A percentile compares a stretch with the other conserved stretches of the same genome.
Evolutionary conservation across 2,113 vertebrate species (phyloP).

Genomic region (Amia ocellicauda): DNA sequence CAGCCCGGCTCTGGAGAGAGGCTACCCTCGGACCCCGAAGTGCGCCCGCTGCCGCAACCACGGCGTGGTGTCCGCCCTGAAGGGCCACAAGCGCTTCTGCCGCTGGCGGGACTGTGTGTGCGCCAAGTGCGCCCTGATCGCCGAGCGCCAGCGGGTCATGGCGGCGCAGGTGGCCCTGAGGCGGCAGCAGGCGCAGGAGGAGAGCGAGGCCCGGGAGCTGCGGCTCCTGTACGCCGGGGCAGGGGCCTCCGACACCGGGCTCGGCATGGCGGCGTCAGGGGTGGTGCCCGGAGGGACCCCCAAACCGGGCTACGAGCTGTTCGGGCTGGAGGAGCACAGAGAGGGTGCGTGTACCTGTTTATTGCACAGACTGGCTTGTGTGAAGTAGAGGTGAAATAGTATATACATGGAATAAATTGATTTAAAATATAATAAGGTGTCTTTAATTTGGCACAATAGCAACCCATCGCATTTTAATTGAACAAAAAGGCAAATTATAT

Average conservation of each 20-base stretch:
- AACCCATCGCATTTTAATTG: no score
- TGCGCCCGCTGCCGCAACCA: constrained; percentile 86
- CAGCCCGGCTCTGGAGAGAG: constrained; percentile 58
- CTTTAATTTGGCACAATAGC: no score
- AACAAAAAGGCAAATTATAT: no score
- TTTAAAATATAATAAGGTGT: no score
- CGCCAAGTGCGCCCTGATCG: constrained; percentile 83
- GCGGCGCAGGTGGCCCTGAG: constrained; percentile 87
- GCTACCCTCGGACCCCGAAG: constrained; percentile 79
- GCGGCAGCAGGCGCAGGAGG: constrained; percentile 86
- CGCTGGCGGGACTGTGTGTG: constrained; percentile 86
- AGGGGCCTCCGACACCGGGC: constrained; percentile 33
- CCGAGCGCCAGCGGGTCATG: constrained; percentile 87
- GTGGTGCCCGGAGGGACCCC: constrained; percentile 14
- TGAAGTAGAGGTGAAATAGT: constrained; percentile 21
- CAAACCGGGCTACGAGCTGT: constrained; percentile 42
- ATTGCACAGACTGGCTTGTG: background rate
- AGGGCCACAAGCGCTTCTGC: constrained; percentile 88
- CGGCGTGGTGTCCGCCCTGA: constrained; percentile 84
- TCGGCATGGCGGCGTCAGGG: constrained; percentile 28
- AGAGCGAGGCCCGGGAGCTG: constrained; percentile 72
- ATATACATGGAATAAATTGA: background rate
- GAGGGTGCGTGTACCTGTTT: constrained; percentile 39
- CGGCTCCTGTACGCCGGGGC: constrained; percentile 56
- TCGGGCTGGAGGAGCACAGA: constrained; percentile 42